Percentiles rank a stretch among this genome's conserved stretches.
These are phyloP conservation scores for Acridotheres tristis DNA, from an alignment of 2,797 vertebrate genomes.

Conservation along the genomic window DNA sequence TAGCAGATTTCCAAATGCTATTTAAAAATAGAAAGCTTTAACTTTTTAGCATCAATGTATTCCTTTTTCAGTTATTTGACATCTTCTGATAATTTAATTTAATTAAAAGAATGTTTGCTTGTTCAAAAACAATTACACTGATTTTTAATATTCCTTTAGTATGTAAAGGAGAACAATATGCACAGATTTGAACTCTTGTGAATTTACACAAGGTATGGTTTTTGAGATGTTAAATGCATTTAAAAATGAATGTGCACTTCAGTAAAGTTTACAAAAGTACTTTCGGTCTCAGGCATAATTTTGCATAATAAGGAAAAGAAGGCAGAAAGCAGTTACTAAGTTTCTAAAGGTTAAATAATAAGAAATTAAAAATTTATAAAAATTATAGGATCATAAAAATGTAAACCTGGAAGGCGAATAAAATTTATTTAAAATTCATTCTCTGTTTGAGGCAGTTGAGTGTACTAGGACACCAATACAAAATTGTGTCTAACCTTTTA, in stretches of 20 bases:
- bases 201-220: not conserved
- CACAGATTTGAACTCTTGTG: not conserved
- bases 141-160: not conserved
- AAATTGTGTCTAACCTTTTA: not conserved
- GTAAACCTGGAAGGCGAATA: not conserved
- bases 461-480: not conserved
- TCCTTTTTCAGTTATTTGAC: not conserved
- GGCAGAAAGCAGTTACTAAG: not conserved
- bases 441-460: not conserved
- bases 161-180: not conserved
- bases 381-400: not conserved
- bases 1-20: conserved; percentile 31
- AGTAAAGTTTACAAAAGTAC: not conserved
- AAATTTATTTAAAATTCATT: not conserved
- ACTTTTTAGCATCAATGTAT: not conserved
- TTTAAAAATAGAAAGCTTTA: conserved; percentile 35
- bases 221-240: not conserved
- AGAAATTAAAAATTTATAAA: not conserved
- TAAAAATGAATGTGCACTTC: not conserved
- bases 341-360: not conserved
- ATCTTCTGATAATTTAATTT: not conserved
- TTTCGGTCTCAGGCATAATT: not conserved
- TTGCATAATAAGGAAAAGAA: not conserved
- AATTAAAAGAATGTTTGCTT: not conserved
- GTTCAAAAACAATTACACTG: not conserved